These are phyloP conservation scores for Diorhabda sublineata DNA, from an alignment of 1,140 invertebrate genomes.

Conservation along the genomic window DNA sequence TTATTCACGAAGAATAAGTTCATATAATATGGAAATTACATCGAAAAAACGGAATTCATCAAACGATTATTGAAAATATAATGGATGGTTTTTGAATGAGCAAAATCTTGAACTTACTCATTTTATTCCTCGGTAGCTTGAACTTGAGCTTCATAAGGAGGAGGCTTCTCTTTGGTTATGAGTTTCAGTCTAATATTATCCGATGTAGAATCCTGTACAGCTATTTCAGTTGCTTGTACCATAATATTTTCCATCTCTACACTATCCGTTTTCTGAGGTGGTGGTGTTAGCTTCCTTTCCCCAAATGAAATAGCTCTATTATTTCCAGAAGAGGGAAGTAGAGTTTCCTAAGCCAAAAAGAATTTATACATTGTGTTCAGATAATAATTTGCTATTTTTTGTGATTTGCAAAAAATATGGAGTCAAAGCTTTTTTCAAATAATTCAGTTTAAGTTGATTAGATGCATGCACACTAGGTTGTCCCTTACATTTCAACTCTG, in stretches of 20 bases:
- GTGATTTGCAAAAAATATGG: too few relatives aligned
- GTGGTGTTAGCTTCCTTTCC: conserved; percentile 35
- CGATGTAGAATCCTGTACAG: conserved; percentile 40
- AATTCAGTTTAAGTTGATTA: too few relatives aligned
- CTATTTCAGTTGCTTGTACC: conserved; percentile 37
- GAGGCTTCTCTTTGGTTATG: conserved; percentile 43
- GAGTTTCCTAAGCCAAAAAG: conserved; percentile 50
- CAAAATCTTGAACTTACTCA: not conserved
- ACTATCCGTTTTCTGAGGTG: conserved; percentile 43
- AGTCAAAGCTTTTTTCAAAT: too few relatives aligned
- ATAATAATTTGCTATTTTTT: too few relatives aligned
- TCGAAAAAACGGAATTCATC: too few relatives aligned
- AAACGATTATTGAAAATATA: too few relatives aligned
- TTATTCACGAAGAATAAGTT: too few relatives aligned
- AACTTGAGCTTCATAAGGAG: conserved; percentile 23
- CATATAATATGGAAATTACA: too few relatives aligned
- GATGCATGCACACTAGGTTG: too few relatives aligned
- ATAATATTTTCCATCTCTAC: conserved; percentile 46
- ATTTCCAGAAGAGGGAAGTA: conserved; percentile 51
- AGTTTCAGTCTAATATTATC: conserved; percentile 43
- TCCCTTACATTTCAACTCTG: too few relatives aligned
- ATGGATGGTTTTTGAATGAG: too few relatives aligned
- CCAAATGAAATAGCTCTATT: conserved; percentile 34
- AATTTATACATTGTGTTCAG: too few relatives aligned
- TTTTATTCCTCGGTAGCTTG: conserved; percentile 1